Evolutionary conservation across 2,888 invertebrate species (phyloP), one percentile per base, ranked within the genome.

Genomic region (Megastigmus dorsalis): DNA sequence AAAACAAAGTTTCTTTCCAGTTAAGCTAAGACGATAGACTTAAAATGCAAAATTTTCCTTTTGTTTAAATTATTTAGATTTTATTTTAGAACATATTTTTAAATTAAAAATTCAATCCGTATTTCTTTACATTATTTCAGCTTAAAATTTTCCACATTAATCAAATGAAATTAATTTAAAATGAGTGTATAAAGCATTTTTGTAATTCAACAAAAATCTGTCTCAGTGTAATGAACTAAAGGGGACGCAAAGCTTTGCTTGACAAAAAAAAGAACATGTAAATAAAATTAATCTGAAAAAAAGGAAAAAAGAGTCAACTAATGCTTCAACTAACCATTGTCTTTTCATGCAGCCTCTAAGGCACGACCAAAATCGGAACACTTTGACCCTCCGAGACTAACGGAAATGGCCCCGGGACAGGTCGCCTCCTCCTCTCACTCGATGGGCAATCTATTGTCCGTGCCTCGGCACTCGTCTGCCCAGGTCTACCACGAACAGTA

Each of bases 351-450:
- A 77, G 68, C 63, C 76, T 73, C 73, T 76, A 81, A 87, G 82
- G 78, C 82, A 78, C 84, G 88, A 74, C 88, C 88, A 76, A 87
- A 84, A 80, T 88, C 87, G 77, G 88, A 88, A 79, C 84, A 85
- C 76, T 84, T 86, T 82, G 86, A 86, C 65, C 82, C 82, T 67
- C 80, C 83, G 9, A 62, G 75, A 80, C 78, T 79, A 72, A 45
- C 80, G 62, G 84, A 84, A 75, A 73, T 73, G 78, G 80, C 78
- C 36, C 13, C 72, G 36, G 55, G 48, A 41, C 75, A 75, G 38
- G 57, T n/a, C n/a, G n/a, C 86, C 28, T 82, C 88, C 10, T 84
- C 86, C 50, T 87, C 88, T 48, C 84, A 84, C 75, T 88, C 88
- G 54, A 84, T 86, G 86, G 87, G 87, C 80, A 87, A 88, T 80